phyloP scores from a whole-genome alignment of 2,113 vertebrate genomes.

The Sander lucioperca region DNA sequence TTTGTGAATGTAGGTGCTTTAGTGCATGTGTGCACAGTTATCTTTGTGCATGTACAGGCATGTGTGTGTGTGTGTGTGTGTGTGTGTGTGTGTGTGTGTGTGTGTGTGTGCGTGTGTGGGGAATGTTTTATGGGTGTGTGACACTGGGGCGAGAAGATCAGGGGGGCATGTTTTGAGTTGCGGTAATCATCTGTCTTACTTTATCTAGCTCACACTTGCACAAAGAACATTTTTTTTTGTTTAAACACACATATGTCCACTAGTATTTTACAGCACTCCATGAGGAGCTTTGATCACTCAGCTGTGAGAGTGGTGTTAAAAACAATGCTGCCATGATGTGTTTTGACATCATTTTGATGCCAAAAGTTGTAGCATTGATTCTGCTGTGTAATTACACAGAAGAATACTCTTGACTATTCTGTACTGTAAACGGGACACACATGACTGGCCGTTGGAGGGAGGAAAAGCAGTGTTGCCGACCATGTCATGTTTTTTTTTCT shows the following conservation, averaged over 20 bases:
- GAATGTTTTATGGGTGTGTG: slow-evolving; percentile 24
- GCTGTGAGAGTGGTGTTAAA: slow-evolving; percentile 37
- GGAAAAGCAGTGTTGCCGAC: slow-evolving; percentile 50
- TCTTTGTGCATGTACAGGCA: slow-evolving; percentile 28
- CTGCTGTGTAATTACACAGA: slow-evolving; percentile 25
- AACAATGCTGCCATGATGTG: slow-evolving; percentile 27
- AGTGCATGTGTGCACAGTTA: slow-evolving; percentile 28
- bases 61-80: slow-evolving; percentile 18
- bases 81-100: slow-evolving; percentile 21
- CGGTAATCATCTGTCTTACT: slow-evolving; percentile 69
- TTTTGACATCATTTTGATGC: slow-evolving; percentile 56
- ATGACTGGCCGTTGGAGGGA: slow-evolving; percentile 33
- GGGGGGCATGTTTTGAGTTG: slow-evolving; percentile 60
- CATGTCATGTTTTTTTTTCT: slow-evolving; percentile 59
- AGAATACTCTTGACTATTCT: slow-evolving; percentile 38
- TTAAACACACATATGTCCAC: slow-evolving; percentile 62
- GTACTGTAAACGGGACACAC: slow-evolving; percentile 33
- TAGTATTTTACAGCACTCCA: slow-evolving; percentile 24
- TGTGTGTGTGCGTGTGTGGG: slow-evolving; percentile 13
- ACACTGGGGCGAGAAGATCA: slow-evolving; percentile 50
- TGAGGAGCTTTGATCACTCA: slow-evolving; percentile 64
- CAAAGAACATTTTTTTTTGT: slow-evolving; percentile 50
- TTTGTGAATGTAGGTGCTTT: slow-evolving; percentile 43
- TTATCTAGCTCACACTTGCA: slow-evolving; percentile 55
- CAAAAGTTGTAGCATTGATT: slow-evolving; percentile 41